Evolutionary conservation across 2,797 vertebrate genomes (phyloP).

Genomic region (Macropodus opercularis): DNA sequence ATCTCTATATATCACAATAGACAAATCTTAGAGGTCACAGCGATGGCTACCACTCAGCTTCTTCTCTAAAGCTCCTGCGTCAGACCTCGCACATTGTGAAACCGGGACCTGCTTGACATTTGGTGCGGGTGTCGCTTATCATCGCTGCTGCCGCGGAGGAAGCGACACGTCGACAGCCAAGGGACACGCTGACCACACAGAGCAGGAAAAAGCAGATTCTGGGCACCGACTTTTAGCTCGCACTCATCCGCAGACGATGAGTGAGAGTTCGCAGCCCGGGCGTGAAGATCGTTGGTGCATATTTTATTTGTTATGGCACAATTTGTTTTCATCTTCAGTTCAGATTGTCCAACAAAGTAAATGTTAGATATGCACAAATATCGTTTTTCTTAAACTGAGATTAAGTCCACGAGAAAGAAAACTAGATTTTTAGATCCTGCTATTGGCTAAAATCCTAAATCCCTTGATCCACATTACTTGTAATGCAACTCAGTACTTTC

Average conservation of each 20-base stretch:
- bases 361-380: background rate
- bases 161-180: slow-evolving; percentile 33
- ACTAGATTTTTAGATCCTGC: no score
- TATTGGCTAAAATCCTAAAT: background rate
- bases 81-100: slow-evolving; percentile 3
- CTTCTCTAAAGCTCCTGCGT: slow-evolving; percentile 4
- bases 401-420: background rate
- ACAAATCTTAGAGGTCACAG: no score
- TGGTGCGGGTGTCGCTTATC: slow-evolving; percentile 5
- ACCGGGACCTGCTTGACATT: slow-evolving; percentile 21
- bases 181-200: slow-evolving; percentile 4
- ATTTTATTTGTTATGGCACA: background rate
- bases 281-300: slow-evolving; percentile 4
- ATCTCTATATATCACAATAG: no score
- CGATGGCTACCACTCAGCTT: no score
- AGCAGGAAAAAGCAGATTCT: slow-evolving; percentile 8
- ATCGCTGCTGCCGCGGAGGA: slow-evolving; percentile 7
- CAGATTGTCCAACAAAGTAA: background rate
- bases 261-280: slow-evolving; percentile 1
- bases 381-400: background rate
- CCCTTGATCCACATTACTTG: background rate
- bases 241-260: background rate
- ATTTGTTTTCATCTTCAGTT: background rate
- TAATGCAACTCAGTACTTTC: background rate
- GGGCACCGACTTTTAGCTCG: background rate